phyloP scores from a whole-genome alignment of 2,797 vertebrate genomes.

The Artibeus lituratus region DNA sequence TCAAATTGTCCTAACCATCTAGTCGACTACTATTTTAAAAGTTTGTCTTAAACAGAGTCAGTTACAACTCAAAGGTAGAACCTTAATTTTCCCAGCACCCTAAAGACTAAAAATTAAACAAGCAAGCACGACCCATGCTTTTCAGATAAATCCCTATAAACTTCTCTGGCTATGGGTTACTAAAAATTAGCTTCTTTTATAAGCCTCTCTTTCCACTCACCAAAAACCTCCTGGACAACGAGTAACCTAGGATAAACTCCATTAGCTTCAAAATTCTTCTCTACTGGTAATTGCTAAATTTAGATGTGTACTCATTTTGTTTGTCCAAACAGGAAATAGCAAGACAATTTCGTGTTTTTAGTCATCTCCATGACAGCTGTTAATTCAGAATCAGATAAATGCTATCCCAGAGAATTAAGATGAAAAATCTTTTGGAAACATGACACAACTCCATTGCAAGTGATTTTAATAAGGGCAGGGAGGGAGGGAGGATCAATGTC shows the following conservation, averaged over 20 bases:
- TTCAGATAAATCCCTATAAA: background rate
- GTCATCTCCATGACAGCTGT: background rate
- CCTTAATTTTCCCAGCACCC: background rate
- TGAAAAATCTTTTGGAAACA: background rate
- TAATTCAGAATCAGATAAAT: background rate
- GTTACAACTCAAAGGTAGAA: background rate
- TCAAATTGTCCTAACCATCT: background rate
- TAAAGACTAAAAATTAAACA: background rate
- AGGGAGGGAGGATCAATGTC: background rate
- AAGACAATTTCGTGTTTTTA: background rate
- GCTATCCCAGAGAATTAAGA: background rate
- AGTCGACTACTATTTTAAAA: background rate
- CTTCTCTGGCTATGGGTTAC: background rate
- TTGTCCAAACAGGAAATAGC: background rate
- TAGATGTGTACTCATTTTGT: background rate
- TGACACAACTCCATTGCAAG: background rate
- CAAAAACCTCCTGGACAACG: background rate
- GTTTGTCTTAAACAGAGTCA: background rate
- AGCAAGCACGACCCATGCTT: background rate
- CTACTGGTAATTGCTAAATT: background rate
- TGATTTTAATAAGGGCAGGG: background rate
- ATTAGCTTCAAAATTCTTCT: background rate
- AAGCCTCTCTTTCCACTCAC: background rate
- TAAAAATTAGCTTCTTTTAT: constrained; percentile 7
- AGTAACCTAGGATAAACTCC: background rate